These are phyloP conservation scores for Taenaris catops DNA, from an alignment of 2,888 invertebrate species.

Conservation along the genomic window DNA sequence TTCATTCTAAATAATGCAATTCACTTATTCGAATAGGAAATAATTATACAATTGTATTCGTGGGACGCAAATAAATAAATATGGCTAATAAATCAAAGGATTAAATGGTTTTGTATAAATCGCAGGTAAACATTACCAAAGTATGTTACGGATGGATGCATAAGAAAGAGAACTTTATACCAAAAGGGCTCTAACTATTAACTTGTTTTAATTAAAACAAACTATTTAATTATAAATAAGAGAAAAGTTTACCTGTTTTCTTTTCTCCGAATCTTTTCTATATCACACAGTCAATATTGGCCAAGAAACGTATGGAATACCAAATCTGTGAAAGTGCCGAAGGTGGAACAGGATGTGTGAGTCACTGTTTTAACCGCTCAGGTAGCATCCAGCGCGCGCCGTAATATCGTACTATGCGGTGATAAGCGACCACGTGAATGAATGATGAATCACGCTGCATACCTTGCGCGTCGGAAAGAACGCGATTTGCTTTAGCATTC, in stretches of 20 bases:
- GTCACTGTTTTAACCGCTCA: constrained; percentile 61
- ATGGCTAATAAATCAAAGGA: no score
- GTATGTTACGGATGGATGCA: no score
- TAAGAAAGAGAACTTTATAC: no score
- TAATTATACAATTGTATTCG: no score
- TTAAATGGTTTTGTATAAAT: no score
- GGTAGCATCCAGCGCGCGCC: constrained; percentile 56
- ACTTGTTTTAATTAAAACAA: no score
- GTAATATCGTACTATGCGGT: constrained; percentile 44
- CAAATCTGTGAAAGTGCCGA: constrained; percentile 60
- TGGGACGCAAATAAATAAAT: no score
- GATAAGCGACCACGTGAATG: constrained; percentile 70
- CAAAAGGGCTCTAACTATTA: no score
- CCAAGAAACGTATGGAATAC: constrained; percentile 20
- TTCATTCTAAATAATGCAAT: no score
- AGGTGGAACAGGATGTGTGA: constrained; percentile 70
- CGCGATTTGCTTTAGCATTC: constrained; percentile 15
- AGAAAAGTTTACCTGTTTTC: constrained; percentile 2
- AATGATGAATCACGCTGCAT: constrained; percentile 49
- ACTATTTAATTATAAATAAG: no score
- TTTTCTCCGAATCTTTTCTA: constrained; percentile 5
- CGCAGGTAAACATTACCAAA: no score
- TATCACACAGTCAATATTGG: constrained; percentile 14
- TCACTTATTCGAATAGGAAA: no score
- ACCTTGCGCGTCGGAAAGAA: constrained; percentile 21